A percentile compares a stretch with the other conserved stretches of the same genome.
Evolutionary conservation across 2,888 invertebrate genomes (phyloP).

Genomic region (Lithophane socia): DNA sequence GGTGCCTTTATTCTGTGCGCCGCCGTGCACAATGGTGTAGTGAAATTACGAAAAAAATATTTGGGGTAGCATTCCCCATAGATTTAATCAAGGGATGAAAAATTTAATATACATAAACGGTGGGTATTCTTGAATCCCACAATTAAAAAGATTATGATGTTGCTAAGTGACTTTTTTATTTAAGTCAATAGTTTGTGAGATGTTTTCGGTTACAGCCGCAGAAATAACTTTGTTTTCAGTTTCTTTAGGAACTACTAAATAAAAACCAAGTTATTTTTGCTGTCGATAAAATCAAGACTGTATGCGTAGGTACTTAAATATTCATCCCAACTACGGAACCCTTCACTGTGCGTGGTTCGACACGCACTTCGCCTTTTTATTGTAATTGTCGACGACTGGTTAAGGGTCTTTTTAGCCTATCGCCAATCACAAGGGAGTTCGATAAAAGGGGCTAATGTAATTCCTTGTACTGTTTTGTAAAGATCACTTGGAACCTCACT

Average conservation of each 20-base stretch:
- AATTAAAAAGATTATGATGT: neutral
- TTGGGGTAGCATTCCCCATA: neutral
- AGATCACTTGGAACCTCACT: neutral
- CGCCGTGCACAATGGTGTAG: too few species aligned
- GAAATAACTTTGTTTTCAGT: neutral
- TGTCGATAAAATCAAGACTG: neutral
- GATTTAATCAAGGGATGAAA: neutral
- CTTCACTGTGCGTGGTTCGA: neutral
- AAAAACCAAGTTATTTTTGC: neutral
- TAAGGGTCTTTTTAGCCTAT: slow-evolving; percentile 9
- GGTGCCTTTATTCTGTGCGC: neutral
- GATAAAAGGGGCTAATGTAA: neutral
- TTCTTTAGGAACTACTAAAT: neutral
- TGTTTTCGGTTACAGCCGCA: neutral
- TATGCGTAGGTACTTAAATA: neutral
- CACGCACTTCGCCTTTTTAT: slow-evolving; percentile 1
- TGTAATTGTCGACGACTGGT: slow-evolving; percentile 33
- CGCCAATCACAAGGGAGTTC: slow-evolving; percentile 5
- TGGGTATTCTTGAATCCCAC: neutral
- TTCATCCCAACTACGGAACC: neutral
- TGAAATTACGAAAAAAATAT: neutral
- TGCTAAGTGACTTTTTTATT: neutral
- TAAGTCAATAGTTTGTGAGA: neutral
- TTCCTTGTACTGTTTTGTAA: neutral
- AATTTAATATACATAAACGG: neutral